phyloP scores from a whole-genome alignment of 1,140 invertebrate species.

The Heliconius hewitsoni region DNA sequence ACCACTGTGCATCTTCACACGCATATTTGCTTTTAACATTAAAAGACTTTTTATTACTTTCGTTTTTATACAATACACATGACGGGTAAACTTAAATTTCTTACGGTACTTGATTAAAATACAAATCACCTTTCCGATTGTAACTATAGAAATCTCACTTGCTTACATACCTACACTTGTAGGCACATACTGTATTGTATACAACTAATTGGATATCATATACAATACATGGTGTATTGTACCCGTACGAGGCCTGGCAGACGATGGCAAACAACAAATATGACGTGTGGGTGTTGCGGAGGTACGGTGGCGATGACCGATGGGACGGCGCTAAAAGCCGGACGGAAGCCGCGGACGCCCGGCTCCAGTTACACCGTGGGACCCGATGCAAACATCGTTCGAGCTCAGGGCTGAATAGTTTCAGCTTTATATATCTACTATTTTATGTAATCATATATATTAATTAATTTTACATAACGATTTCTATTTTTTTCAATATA shows the following conservation, averaged over 20 bases:
- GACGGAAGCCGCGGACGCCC: conserved; percentile 76
- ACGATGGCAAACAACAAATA: conserved; percentile 12
- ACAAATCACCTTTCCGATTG: too few species aligned
- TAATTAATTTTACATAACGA: not conserved
- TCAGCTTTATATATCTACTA: not conserved
- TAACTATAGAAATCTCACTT: too few species aligned
- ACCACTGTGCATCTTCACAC: conserved; percentile 36
- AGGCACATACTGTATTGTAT: not conserved
- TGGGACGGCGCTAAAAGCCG: conserved; percentile 79
- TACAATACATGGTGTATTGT: not conserved
- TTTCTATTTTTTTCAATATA: too few species aligned
- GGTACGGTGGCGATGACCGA: conserved; percentile 65
- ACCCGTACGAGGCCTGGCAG: not conserved
- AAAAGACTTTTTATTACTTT: conserved; percentile 2
- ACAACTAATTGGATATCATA: not conserved
- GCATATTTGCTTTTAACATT: conserved; percentile 20
- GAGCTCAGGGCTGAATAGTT: conserved; percentile 50
- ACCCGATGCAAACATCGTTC: conserved; percentile 59
- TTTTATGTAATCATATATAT: not conserved
- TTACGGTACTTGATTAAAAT: too few species aligned
- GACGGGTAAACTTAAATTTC: too few species aligned
- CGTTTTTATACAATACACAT: not conserved
- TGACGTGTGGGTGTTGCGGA: conserved; percentile 36
- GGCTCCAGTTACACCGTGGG: conserved; percentile 74
- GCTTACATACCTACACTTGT: not conserved